Evolutionary conservation across 2,797 vertebrate genomes (phyloP).

Genomic region (Periparus ater): DNA sequence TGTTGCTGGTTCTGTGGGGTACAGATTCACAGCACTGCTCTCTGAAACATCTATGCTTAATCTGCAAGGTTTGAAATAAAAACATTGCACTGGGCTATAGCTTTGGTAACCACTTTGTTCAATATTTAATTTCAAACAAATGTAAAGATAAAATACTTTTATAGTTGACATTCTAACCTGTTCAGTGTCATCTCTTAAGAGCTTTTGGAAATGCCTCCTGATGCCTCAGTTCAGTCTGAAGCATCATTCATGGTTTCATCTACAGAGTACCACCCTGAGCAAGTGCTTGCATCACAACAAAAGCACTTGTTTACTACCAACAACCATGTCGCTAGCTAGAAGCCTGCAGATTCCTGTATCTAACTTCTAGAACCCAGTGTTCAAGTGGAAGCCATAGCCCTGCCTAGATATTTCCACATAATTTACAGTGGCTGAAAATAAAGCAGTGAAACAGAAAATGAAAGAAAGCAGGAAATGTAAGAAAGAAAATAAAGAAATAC

Average conservation of each 20-base stretch:
- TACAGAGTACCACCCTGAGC: neutral
- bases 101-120: neutral
- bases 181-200: neutral
- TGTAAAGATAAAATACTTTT: neutral
- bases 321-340: neutral
- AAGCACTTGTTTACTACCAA: neutral
- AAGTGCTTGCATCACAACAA: neutral
- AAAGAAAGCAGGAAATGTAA: neutral
- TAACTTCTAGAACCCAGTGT: neutral
- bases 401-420: neutral
- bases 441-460: neutral
- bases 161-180: neutral
- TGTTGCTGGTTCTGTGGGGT: slow-evolving; percentile 77
- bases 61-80: slow-evolving; percentile 62
- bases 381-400: neutral
- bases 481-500: neutral
- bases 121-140: slow-evolving; percentile 1
- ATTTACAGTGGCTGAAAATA: neutral
- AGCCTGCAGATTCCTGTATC: neutral
- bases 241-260: neutral
- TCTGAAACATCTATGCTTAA: slow-evolving; percentile 77
- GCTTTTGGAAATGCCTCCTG: neutral
- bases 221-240: neutral
- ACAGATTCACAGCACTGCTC: slow-evolving; percentile 78
- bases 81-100: neutral